These are phyloP conservation scores for Ephestia elutella DNA, from an alignment of 1,140 invertebrate species.

Conservation along the genomic window DNA sequence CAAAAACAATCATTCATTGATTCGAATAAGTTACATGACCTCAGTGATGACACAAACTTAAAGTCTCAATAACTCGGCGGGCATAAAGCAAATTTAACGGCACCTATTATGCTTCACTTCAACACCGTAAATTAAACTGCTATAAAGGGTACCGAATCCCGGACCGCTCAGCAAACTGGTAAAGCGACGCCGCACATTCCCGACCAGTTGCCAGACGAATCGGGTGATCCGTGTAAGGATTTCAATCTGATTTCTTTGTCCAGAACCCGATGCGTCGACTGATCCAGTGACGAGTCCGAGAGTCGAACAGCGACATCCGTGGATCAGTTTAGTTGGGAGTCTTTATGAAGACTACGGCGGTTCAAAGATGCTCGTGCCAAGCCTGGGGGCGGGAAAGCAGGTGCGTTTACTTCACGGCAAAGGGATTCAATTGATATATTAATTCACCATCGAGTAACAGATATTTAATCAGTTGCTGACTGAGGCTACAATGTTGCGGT, in stretches of 20 bases:
- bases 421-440: conserved; percentile 39
- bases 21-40: not conserved
- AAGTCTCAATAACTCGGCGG: conserved; percentile 39
- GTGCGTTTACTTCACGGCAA: conserved; percentile 30
- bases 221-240: conserved; percentile 32
- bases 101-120: conserved; percentile 61
- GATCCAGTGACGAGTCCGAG: conserved; percentile 25
- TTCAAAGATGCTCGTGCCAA: conserved; percentile 26
- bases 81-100: conserved; percentile 57
- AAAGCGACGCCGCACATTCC: conserved; percentile 20
- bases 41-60: conserved; percentile 21
- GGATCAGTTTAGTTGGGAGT: conserved; percentile 23
- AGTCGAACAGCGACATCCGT: conserved; percentile 24
- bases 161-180: conserved; percentile 30
- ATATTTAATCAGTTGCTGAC: conserved; percentile 19
- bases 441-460: conserved; percentile 25
- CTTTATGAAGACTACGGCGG: conserved; percentile 22
- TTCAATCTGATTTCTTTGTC: conserved; percentile 67
- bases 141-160: conserved; percentile 30
- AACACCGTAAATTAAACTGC: conserved; percentile 67
- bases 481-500: not conserved
- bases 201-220: conserved; percentile 27
- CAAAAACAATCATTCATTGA: not conserved
- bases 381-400: conserved; percentile 20
- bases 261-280: conserved; percentile 21